Base-by-base conservation (phyloP, 2,113 vertebrate genomes). In the Dicaeum eximium region DNA sequence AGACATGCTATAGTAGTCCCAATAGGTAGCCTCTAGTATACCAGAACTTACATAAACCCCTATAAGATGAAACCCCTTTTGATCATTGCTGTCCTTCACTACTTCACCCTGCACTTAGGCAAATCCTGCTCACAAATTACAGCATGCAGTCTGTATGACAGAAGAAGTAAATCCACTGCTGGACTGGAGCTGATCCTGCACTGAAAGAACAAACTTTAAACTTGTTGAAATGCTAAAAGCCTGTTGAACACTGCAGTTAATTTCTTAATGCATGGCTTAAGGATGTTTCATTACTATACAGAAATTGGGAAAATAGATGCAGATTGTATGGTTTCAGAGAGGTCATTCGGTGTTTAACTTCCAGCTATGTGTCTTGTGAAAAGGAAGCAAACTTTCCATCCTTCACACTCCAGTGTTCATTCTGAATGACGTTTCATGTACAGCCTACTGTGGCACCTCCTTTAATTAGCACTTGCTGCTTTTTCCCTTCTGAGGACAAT, bases 381-480 rank as follows among this genome's bases (percentile, higher is more conserved):
- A 80, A 90, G 89, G 84, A 91, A 84, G 53, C n/a, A 89, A 75
- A 30, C 61, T 91, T 95, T 93, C 77, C 7, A 6, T 89, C 70
- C 86, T 92, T 96, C 80, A 94, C 70, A 67, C 95, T 89, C 57
- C 69, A 71, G 1, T 9, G 31, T 94, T 89, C 80, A 38, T 79
- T 84, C 89, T 95, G 89, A 95, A 94, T 91, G 86, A 48, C 0
- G 0, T 80, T 70, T 78, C 73, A 86, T 72, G 37, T 48, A 74
- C 80, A 70, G 50, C 82, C 75, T 58, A 47, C 83, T 5, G 5
- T 74, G 89, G 69, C 94, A 93, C 64, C 64, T 84, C 50, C 28
- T 45, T 83, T 93, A 95, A 95, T 97, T 96, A 86, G 88, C 57
- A 65, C 80, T 89, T 75, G 44, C 48, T 84, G 69, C 48, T 84